phyloP scores from a whole-genome alignment of 2,888 invertebrate species.

The Perdita meconis region DNA sequence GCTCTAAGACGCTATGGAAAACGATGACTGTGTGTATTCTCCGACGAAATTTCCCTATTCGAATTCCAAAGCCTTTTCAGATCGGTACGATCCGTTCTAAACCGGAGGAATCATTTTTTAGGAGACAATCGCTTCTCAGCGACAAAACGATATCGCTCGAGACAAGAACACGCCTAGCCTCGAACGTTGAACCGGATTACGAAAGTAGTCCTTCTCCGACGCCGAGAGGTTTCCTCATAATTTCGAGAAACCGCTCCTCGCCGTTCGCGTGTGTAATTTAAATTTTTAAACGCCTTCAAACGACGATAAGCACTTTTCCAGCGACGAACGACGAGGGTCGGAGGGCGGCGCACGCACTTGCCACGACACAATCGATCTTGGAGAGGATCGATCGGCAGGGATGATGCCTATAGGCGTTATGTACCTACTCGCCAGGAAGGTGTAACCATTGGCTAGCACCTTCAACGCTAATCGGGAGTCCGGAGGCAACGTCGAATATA shows the following conservation, averaged over 20 bases:
- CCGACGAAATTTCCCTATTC: not conserved
- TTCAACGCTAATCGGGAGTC: constrained; percentile 63
- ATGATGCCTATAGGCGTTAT: constrained; percentile 61
- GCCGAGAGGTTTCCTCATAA: too few species aligned
- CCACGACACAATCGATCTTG: constrained; percentile 66
- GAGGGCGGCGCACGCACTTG: constrained; percentile 68
- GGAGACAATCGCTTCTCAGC: too few species aligned
- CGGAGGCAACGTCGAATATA: constrained; percentile 54
- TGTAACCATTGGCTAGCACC: constrained; percentile 45
- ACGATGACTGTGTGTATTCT: not conserved
- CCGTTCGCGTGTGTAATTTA: not conserved
- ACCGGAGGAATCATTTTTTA: not conserved
- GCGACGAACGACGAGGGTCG: constrained; percentile 19
- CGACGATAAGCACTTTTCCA: constrained; percentile 20
- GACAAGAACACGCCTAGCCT: not conserved
- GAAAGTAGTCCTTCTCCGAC: not conserved
- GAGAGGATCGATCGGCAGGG: constrained; percentile 65
- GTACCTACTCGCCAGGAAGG: constrained; percentile 45
- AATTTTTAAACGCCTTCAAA: constrained; percentile 24
- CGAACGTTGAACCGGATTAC: constrained; percentile 9
- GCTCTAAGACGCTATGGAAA: not conserved
- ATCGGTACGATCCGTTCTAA: not conserved
- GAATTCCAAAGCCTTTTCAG: not conserved
- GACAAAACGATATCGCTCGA: too few species aligned
- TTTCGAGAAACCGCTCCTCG: too few species aligned